Percentiles rank a stretch among this genome's conserved stretches.
These are phyloP conservation scores for Chloropsis cyanopogon DNA, from an alignment of 2,113 vertebrate genomes.

Conservation along the genomic window DNA sequence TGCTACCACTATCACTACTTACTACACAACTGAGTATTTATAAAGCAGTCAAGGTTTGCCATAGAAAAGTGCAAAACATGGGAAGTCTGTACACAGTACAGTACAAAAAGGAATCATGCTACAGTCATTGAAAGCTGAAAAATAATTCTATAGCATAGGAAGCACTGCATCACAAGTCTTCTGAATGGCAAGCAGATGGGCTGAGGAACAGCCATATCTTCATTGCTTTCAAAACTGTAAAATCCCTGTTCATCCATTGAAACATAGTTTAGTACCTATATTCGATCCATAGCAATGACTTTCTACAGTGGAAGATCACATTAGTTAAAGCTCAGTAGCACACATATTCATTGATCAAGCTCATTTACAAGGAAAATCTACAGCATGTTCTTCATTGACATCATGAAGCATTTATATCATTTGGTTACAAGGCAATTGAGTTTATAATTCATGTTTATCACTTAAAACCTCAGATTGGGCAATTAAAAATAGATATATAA, in stretches of 20 bases:
- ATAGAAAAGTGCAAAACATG: slow-evolving; percentile 57
- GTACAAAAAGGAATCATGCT: slow-evolving; percentile 51
- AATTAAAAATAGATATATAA: slow-evolving; percentile 26
- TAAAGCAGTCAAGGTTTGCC: slow-evolving; percentile 58
- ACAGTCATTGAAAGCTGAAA: slow-evolving; percentile 63
- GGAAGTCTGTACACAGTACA: slow-evolving; percentile 52
- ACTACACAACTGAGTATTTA: slow-evolving; percentile 10
- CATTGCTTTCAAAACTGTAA: slow-evolving; percentile 46
- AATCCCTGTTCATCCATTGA: slow-evolving; percentile 57
- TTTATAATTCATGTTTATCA: not conserved
- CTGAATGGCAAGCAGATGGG: slow-evolving; percentile 50
- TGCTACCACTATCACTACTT: not conserved
- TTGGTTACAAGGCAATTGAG: slow-evolving; percentile 40
- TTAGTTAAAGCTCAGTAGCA: slow-evolving; percentile 38
- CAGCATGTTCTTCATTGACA: slow-evolving; percentile 13
- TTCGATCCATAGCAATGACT: slow-evolving; percentile 44
- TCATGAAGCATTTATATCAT: slow-evolving; percentile 33
- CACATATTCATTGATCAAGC: not conserved
- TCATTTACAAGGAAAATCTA: slow-evolving; percentile 42
- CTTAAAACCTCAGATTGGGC: not conserved
- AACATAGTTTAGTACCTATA: slow-evolving; percentile 34
- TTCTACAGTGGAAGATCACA: slow-evolving; percentile 35
- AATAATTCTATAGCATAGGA: slow-evolving; percentile 50
- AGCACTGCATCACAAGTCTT: slow-evolving; percentile 46
- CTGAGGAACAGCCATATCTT: not conserved